Base-by-base conservation (phyloP, 1,140 invertebrate genomes). In the Berghia stephanieae region DNA sequence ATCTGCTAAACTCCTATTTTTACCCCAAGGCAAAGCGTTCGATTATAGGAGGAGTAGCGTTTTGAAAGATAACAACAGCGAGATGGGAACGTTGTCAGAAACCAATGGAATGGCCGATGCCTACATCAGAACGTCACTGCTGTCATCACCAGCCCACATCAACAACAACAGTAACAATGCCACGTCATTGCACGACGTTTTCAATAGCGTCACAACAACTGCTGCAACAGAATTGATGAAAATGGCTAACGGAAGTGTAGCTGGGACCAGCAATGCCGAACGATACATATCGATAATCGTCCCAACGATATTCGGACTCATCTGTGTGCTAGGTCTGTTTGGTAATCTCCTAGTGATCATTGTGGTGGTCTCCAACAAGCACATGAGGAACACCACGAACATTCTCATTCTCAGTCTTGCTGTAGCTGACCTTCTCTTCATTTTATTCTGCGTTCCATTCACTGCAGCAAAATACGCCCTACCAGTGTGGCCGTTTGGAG, bases 311-410 rank as follows among this genome's bases (percentile, higher is more conserved):
- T 97, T 97, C 87, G 94, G 95, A 0, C 91, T 96, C 73, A 96
- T 98, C 75, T 94, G 95, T 40, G 91, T 97, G 8, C 91, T 97
- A 52, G 96, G 96, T 24, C 90, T 98, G 0, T 90, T 97, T 38
- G 96, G 96, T 77, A 98, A 98, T 88, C 93, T 93, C 0, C 89
- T 98, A 40, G 96, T 96, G 8, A 94, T 96, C n/a, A 90, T 95
- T 2, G 91, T 94, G 0, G 91, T 96, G 24, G 94, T 96, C 0
- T 94, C 93, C 3, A 96, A 97, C 90, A 93, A 95, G 71, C 93
- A 95, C 85, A 97, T 98, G 96, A 91, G 96, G 81, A 96, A 95
- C 8, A 97, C 96, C 2, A 98, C 96, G 34, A 98, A 98, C 86
- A 92, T 97, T 49, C 92, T 98, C 3, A 98, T 98, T 78, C 92